phyloP scores from a whole-genome alignment of 2,113 vertebrate species.

The Heliornis fulica region DNA sequence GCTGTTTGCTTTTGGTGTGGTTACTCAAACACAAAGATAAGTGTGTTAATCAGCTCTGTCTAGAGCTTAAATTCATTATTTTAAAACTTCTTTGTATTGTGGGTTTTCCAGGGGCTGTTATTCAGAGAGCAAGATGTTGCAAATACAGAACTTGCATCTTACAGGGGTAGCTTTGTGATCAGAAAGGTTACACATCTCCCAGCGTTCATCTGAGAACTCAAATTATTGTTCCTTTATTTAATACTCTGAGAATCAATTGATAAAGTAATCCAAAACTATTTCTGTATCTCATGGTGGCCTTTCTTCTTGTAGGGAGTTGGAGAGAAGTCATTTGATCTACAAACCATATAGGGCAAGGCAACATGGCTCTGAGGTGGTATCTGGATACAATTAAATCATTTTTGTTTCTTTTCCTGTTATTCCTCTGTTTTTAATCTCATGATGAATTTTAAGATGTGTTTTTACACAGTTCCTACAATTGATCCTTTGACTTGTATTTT shows the following conservation, averaged over 20 bases:
- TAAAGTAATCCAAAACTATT: neutral
- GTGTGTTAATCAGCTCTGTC: rapidly evolving
- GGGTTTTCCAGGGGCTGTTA: neutral
- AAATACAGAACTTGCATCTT: neutral
- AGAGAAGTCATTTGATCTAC: neutral
- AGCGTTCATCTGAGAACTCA: neutral
- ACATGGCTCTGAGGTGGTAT: neutral
- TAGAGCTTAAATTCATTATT: neutral
- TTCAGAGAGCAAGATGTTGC: neutral
- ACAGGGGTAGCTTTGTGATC: neutral
- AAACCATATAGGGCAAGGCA: neutral
- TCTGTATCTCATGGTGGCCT: rapidly evolving
- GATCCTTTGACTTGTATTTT: neutral
- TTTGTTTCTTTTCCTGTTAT: neutral
- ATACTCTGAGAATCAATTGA: neutral
- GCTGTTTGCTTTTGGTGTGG: neutral
- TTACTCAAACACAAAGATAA: neutral
- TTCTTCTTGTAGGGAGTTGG: neutral
- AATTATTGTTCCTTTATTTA: neutral
- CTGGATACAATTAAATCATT: neutral
- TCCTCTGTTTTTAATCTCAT: neutral
- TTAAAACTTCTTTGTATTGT: neutral
- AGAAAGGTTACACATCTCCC: neutral
- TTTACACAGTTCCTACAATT: neutral
- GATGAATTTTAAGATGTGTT: neutral